Evolutionary conservation across 2,888 invertebrate genomes (phyloP).

Genomic region (Chymomyza caudatula): DNA sequence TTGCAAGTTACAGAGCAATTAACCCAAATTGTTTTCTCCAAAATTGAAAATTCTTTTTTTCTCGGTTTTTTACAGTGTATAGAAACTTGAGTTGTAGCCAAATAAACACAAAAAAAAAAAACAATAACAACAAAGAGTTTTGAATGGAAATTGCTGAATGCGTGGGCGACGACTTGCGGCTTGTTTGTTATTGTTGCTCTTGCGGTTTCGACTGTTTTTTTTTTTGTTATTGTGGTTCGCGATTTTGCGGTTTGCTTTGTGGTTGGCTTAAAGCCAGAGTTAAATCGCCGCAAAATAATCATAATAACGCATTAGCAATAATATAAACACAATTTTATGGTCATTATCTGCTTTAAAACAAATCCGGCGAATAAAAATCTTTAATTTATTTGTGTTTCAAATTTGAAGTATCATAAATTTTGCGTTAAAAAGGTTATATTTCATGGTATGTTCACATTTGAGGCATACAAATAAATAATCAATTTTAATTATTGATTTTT

Average conservation of each 20-base stretch:
- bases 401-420: neutral
- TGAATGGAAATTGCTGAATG: constrained; percentile 6
- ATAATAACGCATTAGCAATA: constrained; percentile 15
- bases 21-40: too few species aligned
- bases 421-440: neutral
- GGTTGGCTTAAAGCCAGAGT: neutral
- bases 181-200: constrained; percentile 2
- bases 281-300: neutral
- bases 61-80: neutral
- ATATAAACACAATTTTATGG: constrained; percentile 25
- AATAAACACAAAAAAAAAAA: neutral
- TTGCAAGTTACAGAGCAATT: too few species aligned
- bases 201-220: neutral
- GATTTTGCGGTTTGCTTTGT: constrained; percentile 1
- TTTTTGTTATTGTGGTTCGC: constrained; percentile 13
- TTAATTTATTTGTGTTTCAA: neutral
- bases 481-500: neutral
- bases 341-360: constrained; percentile 23
- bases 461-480: neutral
- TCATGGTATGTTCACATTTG: neutral
- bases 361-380: neutral
- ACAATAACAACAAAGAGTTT: constrained; percentile 1
- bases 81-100: neutral
- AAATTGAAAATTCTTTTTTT: too few species aligned
- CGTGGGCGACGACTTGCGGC: constrained; percentile 15